phyloP scores from a whole-genome alignment of 2,797 vertebrate genomes.

The Schizothorax lantsangensis region DNA sequence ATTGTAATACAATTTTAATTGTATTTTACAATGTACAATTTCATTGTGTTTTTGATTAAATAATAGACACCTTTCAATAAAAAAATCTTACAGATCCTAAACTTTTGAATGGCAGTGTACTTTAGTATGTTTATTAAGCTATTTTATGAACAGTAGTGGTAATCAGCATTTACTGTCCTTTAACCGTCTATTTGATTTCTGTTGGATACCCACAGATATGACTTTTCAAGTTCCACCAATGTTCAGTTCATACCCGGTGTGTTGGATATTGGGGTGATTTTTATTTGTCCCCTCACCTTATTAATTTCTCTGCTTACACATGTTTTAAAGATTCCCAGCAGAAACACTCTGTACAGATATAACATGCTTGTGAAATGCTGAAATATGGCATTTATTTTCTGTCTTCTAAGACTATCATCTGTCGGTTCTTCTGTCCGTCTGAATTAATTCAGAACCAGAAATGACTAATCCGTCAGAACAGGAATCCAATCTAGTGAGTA shows the following conservation, averaged over 20 bases:
- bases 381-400: neutral
- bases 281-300: neutral
- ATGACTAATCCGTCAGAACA: slow-evolving; percentile 57
- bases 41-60: neutral
- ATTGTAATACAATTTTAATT: neutral
- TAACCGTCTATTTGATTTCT: neutral
- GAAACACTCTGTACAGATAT: neutral
- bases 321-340: neutral
- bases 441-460: slow-evolving; percentile 59
- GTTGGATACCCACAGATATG: neutral
- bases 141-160: neutral
- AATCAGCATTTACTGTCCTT: neutral
- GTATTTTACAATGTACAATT: neutral
- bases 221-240: neutral
- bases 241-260: neutral
- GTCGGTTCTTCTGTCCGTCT: neutral
- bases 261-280: neutral
- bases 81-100: neutral
- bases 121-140: neutral
- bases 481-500: slow-evolving; percentile 65
- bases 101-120: neutral
- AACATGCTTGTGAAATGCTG: neutral
- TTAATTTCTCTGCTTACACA: neutral
- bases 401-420: slow-evolving; percentile 38
- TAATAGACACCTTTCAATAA: neutral